Evolutionary conservation across 2,113 vertebrate genomes (phyloP).

Genomic region (Petrocephalus zakoni): DNA sequence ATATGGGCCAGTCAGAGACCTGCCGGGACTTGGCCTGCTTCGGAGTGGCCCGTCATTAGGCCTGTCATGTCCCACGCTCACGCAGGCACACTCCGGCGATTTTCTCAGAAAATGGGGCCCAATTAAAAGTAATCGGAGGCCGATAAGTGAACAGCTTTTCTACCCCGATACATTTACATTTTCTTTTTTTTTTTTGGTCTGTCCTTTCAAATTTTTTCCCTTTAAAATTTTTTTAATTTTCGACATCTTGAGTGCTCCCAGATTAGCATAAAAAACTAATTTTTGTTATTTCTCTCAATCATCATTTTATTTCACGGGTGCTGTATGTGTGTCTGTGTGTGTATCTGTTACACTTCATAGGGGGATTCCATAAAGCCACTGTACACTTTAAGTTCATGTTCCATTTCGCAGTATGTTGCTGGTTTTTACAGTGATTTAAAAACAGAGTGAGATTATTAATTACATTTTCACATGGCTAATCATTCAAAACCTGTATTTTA

Average conservation of each 20-base stretch:
- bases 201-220: constrained; percentile 15
- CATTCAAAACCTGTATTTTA: not conserved
- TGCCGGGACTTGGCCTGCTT: constrained; percentile 53
- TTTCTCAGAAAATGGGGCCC: constrained; percentile 59
- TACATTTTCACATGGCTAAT: not conserved
- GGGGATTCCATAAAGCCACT: constrained; percentile 26
- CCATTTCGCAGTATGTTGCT: not conserved
- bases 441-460: not conserved
- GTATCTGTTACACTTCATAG: constrained; percentile 56
- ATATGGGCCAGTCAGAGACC: constrained; percentile 50
- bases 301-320: constrained; percentile 65
- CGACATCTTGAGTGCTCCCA: constrained; percentile 43
- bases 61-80: constrained; percentile 49
- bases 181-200: constrained; percentile 5
- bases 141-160: constrained; percentile 58
- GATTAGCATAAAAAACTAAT: constrained; percentile 67
- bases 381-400: not conserved
- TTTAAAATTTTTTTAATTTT: constrained; percentile 51
- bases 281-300: constrained; percentile 57
- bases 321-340: constrained; percentile 29
- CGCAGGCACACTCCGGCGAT: constrained; percentile 30
- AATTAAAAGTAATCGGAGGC: constrained; percentile 68
- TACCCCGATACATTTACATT: constrained; percentile 49
- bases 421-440: not conserved
- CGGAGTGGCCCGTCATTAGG: constrained; percentile 57